These are phyloP conservation scores for Pterois miles DNA, from an alignment of 2,797 vertebrate species.

Conservation along the genomic window DNA sequence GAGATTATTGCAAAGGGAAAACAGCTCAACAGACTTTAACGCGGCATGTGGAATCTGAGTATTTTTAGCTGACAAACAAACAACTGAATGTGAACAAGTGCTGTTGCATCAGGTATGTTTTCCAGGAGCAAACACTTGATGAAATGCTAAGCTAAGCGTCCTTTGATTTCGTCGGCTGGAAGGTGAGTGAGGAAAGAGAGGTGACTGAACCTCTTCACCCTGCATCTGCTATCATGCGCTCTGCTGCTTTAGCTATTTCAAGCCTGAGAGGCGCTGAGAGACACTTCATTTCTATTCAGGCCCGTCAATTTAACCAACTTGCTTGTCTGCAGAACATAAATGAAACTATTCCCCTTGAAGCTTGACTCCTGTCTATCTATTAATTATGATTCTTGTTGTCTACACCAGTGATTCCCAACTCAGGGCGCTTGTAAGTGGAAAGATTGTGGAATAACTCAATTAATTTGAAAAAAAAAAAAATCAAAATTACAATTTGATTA, in stretches of 20 bases:
- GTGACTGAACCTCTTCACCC: constrained; percentile 43
- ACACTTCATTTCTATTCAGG: constrained; percentile 36
- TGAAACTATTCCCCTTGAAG: constrained; percentile 8
- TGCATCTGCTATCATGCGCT: constrained; percentile 28
- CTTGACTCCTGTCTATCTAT: not conserved
- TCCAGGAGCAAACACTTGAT: not conserved
- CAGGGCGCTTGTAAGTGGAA: not conserved
- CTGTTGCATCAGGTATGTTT: not conserved
- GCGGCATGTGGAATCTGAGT: constrained; percentile 42
- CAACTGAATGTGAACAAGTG: not conserved
- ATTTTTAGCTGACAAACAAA: constrained; percentile 51
- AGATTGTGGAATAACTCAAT: not conserved
- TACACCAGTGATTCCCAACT: not conserved
- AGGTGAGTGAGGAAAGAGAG: constrained; percentile 38
- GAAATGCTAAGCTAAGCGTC: not conserved
- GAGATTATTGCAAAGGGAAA: constrained; percentile 66
- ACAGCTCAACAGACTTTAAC: constrained; percentile 61
- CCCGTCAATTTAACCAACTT: constrained; percentile 11
- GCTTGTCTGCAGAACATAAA: constrained; percentile 10
- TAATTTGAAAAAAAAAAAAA: not conserved
- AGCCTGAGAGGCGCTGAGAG: constrained; percentile 47
- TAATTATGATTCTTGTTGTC: not conserved
- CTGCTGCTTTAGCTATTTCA: constrained; percentile 53
- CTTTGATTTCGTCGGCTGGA: not conserved
- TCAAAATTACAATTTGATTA: not conserved